Conservation (phyloP, 2,888 invertebrate genomes). For the Operophtera brumata region DNA sequence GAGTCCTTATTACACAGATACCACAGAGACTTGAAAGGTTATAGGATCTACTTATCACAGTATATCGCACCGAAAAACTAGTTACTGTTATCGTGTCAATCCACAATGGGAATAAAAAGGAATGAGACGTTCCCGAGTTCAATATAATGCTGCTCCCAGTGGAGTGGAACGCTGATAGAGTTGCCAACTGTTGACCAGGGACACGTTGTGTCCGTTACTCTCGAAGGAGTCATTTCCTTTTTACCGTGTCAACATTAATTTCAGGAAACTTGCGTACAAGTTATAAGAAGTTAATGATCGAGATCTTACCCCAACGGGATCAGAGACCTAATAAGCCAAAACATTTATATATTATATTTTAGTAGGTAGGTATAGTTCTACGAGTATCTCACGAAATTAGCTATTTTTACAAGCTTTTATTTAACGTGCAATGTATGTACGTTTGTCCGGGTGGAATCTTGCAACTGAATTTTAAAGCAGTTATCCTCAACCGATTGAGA, state of each 20-base stretch:
- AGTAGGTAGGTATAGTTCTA: too few species aligned
- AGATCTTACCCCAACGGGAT: not conserved
- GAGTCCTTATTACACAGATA: too few species aligned
- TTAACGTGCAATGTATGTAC: too few species aligned
- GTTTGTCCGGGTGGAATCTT: too few species aligned
- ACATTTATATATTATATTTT: too few species aligned
- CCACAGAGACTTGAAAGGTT: too few species aligned
- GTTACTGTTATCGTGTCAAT: not conserved
- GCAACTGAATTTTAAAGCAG: too few species aligned
- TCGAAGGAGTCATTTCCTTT: slow-evolving; percentile 26
- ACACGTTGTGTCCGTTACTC: slow-evolving; percentile 16
- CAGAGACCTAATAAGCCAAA: too few species aligned
- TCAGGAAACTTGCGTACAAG: not conserved
- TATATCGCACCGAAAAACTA: not conserved
- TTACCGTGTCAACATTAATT: slow-evolving; percentile 20
- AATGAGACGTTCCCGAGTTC: slow-evolving; percentile 12
- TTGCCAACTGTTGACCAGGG: slow-evolving; percentile 23
- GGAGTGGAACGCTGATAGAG: slow-evolving; percentile 31
- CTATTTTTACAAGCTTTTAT: too few species aligned
- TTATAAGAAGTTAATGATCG: not conserved
- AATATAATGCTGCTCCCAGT: slow-evolving; percentile 28
- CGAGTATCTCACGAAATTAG: too few species aligned
- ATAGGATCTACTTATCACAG: too few species aligned
- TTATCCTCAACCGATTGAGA: too few species aligned
- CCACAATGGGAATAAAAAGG: slow-evolving; percentile 13